These are phyloP conservation scores for Fistularia tabacaria DNA, from an alignment of 2,797 vertebrate species.

Conservation along the genomic window DNA sequence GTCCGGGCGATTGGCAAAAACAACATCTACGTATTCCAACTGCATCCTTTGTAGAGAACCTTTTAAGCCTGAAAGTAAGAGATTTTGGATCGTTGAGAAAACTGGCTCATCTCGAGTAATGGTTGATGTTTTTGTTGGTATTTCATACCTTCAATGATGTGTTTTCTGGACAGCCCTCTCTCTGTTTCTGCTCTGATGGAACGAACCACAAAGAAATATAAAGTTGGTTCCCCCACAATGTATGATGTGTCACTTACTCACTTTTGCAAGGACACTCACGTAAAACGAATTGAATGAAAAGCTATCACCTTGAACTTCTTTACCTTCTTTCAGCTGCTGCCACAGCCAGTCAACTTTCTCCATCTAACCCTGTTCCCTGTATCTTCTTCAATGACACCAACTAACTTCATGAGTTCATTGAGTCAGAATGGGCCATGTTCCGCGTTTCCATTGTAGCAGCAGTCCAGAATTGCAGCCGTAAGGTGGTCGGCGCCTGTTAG, in stretches of 20 bases:
- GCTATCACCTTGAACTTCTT: too few species aligned
- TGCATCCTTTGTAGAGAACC: conserved; percentile 96
- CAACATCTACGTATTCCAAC: conserved; percentile 96
- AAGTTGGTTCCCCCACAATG: neutral
- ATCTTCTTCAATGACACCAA: too few species aligned
- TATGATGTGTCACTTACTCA: neutral
- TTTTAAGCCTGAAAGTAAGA: conserved; percentile 78
- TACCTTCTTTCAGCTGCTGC: too few species aligned
- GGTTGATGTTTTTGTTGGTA: neutral
- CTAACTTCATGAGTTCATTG: too few species aligned
- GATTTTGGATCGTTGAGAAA: neutral
- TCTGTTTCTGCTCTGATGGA: conserved; percentile 88
- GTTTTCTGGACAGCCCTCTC: conserved; percentile 90
- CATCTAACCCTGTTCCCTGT: too few species aligned
- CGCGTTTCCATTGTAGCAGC: too few species aligned
- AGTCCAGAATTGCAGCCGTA: too few species aligned
- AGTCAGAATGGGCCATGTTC: too few species aligned
- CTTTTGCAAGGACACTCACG: neutral
- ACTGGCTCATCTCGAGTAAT: neutral
- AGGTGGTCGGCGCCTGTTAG: too few species aligned
- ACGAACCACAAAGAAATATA: conserved; percentile 30
- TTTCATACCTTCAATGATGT: conserved; percentile 90
- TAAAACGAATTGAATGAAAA: too few species aligned
- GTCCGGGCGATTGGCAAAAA: conserved; percentile 96
- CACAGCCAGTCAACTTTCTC: too few species aligned